Conservation (phyloP, 2,888 invertebrate genomes). For the Onchidella celtica region DNA sequence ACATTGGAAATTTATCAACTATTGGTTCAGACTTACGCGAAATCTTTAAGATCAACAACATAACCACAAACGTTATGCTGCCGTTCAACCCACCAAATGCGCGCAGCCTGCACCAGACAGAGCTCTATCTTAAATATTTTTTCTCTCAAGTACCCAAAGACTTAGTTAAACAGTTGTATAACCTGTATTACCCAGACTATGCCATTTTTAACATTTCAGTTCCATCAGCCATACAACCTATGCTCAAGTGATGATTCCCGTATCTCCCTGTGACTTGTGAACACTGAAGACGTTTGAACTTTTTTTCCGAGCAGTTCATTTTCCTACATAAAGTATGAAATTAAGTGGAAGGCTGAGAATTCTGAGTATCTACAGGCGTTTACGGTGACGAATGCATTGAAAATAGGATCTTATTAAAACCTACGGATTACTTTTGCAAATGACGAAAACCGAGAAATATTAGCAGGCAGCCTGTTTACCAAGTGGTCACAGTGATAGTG, state of each 20-base stretch:
- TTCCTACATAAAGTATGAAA: no score
- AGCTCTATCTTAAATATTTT: neutral
- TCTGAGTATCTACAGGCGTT: no score
- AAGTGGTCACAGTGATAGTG: no score
- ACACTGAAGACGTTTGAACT: no score
- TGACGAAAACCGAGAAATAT: no score
- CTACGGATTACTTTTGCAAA: no score
- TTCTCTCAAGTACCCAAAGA: neutral
- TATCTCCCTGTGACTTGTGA: no score
- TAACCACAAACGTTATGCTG: neutral
- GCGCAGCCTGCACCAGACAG: neutral
- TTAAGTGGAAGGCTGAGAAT: no score
- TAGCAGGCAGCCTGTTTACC: no score
- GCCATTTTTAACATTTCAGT: conserved; percentile 11
- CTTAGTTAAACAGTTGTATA: neutral
- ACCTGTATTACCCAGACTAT: conserved; percentile 6
- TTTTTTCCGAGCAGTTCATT: no score
- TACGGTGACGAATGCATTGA: no score
- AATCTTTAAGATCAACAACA: neutral
- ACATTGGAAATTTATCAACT: conserved; percentile 94
- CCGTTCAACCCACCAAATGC: neutral
- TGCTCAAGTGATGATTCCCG: neutral
- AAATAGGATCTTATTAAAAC: no score
- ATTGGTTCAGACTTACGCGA: conserved; percentile 88
- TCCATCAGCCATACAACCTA: neutral